Evolutionary conservation across 2,113 vertebrate genomes (phyloP).

Genomic region (Mastomys natalensis): DNA sequence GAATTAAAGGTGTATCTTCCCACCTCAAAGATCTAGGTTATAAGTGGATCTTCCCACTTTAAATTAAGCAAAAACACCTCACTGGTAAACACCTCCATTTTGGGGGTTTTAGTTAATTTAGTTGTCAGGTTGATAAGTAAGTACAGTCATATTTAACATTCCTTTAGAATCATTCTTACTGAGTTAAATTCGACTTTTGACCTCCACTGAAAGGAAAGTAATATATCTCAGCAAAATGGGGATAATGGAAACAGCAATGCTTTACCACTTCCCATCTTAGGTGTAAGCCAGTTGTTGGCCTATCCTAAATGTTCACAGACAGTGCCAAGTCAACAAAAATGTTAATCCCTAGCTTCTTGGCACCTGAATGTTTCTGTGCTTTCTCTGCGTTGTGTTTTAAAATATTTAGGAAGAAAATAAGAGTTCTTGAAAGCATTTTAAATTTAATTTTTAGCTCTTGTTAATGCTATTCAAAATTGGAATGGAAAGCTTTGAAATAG

Average conservation of each 20-base stretch:
- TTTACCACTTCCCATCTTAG: conserved; percentile 67
- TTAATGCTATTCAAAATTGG: conserved; percentile 81
- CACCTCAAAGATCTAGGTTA: neutral
- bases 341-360: conserved; percentile 76
- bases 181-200: conserved; percentile 51
- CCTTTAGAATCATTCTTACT: conserved; percentile 37
- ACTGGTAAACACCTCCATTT: neutral
- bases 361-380: conserved; percentile 73
- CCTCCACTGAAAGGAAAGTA: conserved; percentile 65
- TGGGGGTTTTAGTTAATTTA: neutral
- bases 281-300: conserved; percentile 49
- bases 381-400: conserved; percentile 76
- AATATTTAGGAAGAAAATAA: conserved; percentile 82
- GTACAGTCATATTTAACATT: neutral
- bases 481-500: conserved; percentile 75
- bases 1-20: neutral
- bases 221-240: neutral
- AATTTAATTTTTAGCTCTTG: conserved; percentile 82
- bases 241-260: neutral
- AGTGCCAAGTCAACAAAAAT: conserved; percentile 73
- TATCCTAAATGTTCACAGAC: conserved; percentile 68
- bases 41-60: neutral
- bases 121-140: neutral
- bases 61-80: neutral
- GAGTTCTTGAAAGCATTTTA: conserved; percentile 53